phyloP scores from a whole-genome alignment of 2,113 vertebrate species.

The Cyprinodon brontotheroides region DNA sequence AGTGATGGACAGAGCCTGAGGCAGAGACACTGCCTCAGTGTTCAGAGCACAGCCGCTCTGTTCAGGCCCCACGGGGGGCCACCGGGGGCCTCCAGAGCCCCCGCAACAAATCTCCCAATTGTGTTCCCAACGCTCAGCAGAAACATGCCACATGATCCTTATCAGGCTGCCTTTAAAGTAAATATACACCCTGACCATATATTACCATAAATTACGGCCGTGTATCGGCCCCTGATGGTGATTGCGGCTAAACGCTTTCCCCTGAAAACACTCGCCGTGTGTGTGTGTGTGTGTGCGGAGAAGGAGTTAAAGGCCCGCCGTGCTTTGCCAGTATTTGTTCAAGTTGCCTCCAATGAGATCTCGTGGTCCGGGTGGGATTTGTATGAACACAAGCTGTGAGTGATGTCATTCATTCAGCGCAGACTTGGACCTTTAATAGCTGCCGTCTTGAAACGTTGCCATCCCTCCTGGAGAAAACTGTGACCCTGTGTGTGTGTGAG shows the following conservation, averaged over 20 bases:
- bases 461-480: slow-evolving; percentile 53
- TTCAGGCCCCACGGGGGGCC: slow-evolving; percentile 43
- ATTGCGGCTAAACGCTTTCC: slow-evolving; percentile 44
- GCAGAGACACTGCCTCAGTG: slow-evolving; percentile 66
- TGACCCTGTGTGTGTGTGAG: slow-evolving; percentile 13
- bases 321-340: slow-evolving; percentile 67
- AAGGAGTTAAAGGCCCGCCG: background rate
- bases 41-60: slow-evolving; percentile 18
- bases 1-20: slow-evolving; percentile 58
- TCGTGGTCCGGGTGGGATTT: slow-evolving; percentile 37
- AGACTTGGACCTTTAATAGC: slow-evolving; percentile 42
- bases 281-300: background rate
- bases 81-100: slow-evolving; percentile 31
- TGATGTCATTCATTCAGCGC: slow-evolving; percentile 48
- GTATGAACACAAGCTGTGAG: slow-evolving; percentile 57
- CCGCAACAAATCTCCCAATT: slow-evolving; percentile 69
- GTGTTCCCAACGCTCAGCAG: slow-evolving; percentile 54
- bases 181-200: slow-evolving; percentile 44
- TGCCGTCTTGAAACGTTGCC: slow-evolving; percentile 67
- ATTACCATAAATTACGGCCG: slow-evolving; percentile 62
- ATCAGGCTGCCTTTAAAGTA: slow-evolving; percentile 60
- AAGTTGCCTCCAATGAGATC: slow-evolving; percentile 51
- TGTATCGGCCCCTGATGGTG: slow-evolving; percentile 12
- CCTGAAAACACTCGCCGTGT: slow-evolving; percentile 10
- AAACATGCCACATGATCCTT: slow-evolving; percentile 60